Conservation (phyloP, 2,113 vertebrate genomes). For the Pampusana beccarii region DNA sequence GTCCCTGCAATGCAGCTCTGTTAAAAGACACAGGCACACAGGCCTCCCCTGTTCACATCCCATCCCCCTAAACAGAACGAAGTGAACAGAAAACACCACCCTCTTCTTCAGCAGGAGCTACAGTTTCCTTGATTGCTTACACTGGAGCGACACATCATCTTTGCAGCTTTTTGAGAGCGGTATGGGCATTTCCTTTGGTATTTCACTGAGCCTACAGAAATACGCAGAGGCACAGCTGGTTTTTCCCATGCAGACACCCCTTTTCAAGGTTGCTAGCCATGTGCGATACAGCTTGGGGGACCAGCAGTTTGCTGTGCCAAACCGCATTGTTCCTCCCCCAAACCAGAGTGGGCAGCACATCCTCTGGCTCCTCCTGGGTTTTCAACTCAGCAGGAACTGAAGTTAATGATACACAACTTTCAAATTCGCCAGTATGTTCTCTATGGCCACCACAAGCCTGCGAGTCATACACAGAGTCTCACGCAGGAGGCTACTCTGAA, state of each 20-base stretch:
- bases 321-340: neutral
- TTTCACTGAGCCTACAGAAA: neutral
- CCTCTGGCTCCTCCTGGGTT: neutral
- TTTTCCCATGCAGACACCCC: neutral
- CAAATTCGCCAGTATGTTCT: neutral
- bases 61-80: fast-evolving
- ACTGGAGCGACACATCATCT: neutral
- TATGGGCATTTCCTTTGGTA: neutral
- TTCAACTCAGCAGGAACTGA: neutral
- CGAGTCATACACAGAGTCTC: neutral
- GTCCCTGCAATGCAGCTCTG: neutral
- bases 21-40: neutral
- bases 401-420: neutral
- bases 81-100: neutral
- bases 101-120: neutral
- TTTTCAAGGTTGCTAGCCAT: neutral
- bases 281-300: neutral
- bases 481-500: neutral
- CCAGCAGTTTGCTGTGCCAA: neutral
- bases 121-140: neutral
- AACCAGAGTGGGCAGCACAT: neutral
- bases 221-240: neutral
- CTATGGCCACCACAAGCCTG: neutral
- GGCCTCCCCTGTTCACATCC: neutral
- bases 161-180: neutral